Conservation (phyloP, 2,797 vertebrate genomes). For the Eptatretus atami region DNA sequence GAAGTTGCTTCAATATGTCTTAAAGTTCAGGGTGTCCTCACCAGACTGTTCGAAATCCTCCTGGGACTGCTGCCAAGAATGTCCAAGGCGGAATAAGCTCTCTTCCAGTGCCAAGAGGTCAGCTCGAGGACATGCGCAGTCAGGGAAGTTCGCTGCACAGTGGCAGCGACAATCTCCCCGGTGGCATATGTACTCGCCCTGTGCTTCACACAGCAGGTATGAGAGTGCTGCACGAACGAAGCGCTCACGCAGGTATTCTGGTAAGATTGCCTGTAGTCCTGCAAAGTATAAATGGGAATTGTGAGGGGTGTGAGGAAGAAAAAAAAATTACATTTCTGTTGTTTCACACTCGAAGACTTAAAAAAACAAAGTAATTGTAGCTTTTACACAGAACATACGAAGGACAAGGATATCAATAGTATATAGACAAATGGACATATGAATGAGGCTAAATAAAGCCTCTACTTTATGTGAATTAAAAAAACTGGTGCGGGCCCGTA, state of each 20-base stretch:
- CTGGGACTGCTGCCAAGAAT: conserved; percentile 35
- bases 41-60: conserved; percentile 66
- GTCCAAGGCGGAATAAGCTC: conserved; percentile 39
- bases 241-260: conserved; percentile 43
- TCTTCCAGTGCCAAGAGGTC: conserved; percentile 70
- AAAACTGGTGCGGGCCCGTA: too few relatives aligned
- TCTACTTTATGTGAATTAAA: too few relatives aligned
- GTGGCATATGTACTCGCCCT: conserved; percentile 53
- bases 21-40: conserved; percentile 13
- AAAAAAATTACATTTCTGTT: too few relatives aligned
- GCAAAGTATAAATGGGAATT: conserved; percentile 8
- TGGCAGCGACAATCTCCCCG: conserved; percentile 68
- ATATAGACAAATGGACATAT: too few relatives aligned
- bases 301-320: not conserved
- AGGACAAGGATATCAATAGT: too few relatives aligned
- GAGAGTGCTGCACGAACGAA: conserved; percentile 74
- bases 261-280: conserved; percentile 75
- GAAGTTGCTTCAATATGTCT: not conserved
- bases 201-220: conserved; percentile 73
- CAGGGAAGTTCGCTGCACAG: conserved; percentile 39
- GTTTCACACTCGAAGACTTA: too few relatives aligned
- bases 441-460: too few relatives aligned
- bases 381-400: too few relatives aligned
- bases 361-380: too few relatives aligned
- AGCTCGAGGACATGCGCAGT: conserved; percentile 62